Conservation (phyloP, 2,113 vertebrate genomes). For the Egretta garzetta region DNA sequence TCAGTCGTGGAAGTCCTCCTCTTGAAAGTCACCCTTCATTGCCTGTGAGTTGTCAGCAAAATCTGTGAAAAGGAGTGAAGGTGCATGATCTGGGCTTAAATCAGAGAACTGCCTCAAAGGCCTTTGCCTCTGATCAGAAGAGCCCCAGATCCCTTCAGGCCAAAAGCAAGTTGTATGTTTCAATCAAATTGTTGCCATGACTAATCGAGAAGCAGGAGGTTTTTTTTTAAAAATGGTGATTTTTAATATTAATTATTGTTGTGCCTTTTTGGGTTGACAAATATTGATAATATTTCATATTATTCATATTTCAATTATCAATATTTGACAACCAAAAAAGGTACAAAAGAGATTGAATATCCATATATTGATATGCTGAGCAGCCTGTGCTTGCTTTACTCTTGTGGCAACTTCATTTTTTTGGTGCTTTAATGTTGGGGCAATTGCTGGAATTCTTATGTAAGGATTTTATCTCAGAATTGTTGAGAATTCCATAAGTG, state of each 20-base stretch:
- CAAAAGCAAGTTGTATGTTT: background rate
- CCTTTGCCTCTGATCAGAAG: background rate
- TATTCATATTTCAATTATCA: too few species aligned
- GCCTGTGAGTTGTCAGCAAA: rapidly evolving
- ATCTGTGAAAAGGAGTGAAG: background rate
- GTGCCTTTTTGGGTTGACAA: background rate
- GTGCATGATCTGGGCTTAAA: rapidly evolving
- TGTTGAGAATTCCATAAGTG: rapidly evolving
- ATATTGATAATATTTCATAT: background rate
- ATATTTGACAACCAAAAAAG: too few species aligned
- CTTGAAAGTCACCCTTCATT: too few species aligned
- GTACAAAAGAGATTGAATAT: too few species aligned
- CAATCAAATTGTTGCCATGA: rapidly evolving
- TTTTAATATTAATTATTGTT: background rate
- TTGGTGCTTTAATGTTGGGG: background rate
- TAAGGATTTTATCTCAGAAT: background rate
- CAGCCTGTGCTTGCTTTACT: background rate
- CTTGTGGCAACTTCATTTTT: background rate
- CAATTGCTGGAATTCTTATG: background rate
- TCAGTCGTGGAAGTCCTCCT: too few species aligned
- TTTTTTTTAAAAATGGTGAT: background rate
- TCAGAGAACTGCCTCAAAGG: background rate
- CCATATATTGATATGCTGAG: background rate
- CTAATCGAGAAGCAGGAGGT: rapidly evolving
- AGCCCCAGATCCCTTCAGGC: background rate